Percentiles rank a stretch among this genome's conserved stretches.
These are phyloP conservation scores for Aepyceros melampus DNA, from an alignment of 2,113 vertebrate species.

Conservation along the genomic window DNA sequence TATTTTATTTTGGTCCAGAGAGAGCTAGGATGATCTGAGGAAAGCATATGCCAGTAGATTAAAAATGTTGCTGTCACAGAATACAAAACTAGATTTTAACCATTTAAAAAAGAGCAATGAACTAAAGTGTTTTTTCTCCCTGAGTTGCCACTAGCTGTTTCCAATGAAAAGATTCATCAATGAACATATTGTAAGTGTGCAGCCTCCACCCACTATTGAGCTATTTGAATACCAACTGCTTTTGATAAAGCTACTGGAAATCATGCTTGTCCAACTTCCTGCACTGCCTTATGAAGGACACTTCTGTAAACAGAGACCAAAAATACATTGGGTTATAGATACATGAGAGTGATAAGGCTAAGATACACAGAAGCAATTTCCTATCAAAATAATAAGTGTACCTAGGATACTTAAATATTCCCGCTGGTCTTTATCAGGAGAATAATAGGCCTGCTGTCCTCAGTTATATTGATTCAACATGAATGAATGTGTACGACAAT, in stretches of 20 bases:
- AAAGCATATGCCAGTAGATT: not conserved
- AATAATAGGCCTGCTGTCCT: not conserved
- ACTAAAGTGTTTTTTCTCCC: not conserved
- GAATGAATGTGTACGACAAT: not conserved
- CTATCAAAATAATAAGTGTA: constrained; percentile 1
- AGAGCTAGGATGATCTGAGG: not conserved
- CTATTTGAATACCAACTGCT: constrained; percentile 4
- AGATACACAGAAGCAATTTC: constrained; percentile 34
- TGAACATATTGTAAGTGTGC: not conserved
- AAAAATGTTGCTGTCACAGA: not conserved
- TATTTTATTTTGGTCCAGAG: not conserved
- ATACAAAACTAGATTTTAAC: not conserved
- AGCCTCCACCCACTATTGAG: not conserved
- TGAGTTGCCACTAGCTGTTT: constrained; percentile 1
- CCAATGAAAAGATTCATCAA: not conserved
- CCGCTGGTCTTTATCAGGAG: constrained; percentile 7
- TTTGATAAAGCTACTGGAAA: not conserved
- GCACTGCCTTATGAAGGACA: not conserved
- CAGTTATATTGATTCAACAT: not conserved
- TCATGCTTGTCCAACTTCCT: not conserved
- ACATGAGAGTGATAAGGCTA: constrained; percentile 36
- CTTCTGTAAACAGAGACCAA: constrained; percentile 1
- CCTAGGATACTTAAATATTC: constrained; percentile 49
- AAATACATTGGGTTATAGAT: not conserved
- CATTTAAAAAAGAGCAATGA: not conserved